phyloP scores from a whole-genome alignment of 2,113 vertebrate species.

The Elephantulus edwardii region DNA sequence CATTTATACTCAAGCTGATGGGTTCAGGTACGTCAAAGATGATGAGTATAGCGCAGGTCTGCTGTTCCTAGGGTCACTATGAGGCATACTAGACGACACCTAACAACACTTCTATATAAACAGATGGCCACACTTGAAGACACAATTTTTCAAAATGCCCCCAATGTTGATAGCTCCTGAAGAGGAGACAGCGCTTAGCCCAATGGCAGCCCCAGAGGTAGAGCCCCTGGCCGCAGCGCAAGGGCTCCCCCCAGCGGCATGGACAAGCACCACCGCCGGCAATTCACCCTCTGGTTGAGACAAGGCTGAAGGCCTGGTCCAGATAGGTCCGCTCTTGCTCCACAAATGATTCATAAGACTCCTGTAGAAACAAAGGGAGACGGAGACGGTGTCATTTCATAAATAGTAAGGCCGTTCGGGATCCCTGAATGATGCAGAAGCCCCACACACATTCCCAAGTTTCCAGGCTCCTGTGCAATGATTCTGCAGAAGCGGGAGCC shows the following conservation, averaged over 20 bases:
- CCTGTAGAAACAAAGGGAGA: constrained; percentile 74
- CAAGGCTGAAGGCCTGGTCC: neutral
- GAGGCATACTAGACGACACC: no score
- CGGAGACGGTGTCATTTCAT: neutral
- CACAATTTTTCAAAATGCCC: neutral
- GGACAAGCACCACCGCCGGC: neutral
- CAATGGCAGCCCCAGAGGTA: neutral
- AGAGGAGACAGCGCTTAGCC: neutral
- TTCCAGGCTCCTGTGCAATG: neutral
- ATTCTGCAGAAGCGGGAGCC: neutral
- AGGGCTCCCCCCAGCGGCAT: neutral
- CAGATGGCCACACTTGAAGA: neutral
- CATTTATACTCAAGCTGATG: no score
- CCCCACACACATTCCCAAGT: neutral
- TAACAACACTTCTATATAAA: neutral
- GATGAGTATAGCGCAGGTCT: no score
- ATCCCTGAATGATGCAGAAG: neutral
- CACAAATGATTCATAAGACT: constrained; percentile 85
- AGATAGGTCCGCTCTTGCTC: constrained; percentile 56
- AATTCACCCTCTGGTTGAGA: constrained; percentile 61
- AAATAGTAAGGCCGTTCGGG: accelerated
- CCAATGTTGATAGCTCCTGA: accelerated
- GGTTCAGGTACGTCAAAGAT: no score
- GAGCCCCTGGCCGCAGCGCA: neutral
- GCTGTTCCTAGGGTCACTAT: no score